Percentiles rank a stretch among this genome's conserved stretches.
phyloP scores from a whole-genome alignment of 2,113 vertebrate genomes.

The Brachypteracias leptosomus region DNA sequence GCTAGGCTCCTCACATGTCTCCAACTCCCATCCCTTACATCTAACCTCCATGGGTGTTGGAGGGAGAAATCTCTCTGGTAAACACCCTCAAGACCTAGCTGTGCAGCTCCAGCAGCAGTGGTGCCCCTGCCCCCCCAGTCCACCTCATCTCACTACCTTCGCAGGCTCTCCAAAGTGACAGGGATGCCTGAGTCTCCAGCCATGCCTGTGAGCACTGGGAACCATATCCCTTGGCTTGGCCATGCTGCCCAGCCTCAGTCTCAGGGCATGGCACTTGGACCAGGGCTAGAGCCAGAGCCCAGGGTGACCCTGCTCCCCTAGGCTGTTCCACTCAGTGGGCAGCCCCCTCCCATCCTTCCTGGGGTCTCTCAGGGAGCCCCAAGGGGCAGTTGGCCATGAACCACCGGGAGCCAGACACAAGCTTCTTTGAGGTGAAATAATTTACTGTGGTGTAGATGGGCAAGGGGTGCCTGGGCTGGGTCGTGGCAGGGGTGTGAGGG shows the following conservation, averaged over 20 bases:
- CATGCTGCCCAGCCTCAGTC: background rate
- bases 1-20: background rate
- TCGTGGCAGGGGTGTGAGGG: too few species aligned
- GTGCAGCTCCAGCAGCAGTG: background rate
- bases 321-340: background rate
- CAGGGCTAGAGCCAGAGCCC: background rate
- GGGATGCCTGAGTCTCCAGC: background rate
- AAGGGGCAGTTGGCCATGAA: background rate
- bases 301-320: rapidly evolving
- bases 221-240: background rate
- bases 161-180: background rate
- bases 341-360: background rate
- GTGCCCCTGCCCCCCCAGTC: rapidly evolving
- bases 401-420: background rate
- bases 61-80: background rate
- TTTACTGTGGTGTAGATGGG: background rate
- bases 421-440: background rate
- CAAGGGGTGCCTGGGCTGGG: background rate
- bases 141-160: background rate
- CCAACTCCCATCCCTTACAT: background rate
- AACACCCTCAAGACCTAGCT: background rate
- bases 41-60: rapidly evolving
- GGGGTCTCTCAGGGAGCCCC: background rate
- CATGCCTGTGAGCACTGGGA: background rate
- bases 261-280: background rate